Evolutionary conservation across 2,797 vertebrate genomes (phyloP), one percentile per base, ranked within the genome.

Genomic region (Dermochelys coriacea): DNA sequence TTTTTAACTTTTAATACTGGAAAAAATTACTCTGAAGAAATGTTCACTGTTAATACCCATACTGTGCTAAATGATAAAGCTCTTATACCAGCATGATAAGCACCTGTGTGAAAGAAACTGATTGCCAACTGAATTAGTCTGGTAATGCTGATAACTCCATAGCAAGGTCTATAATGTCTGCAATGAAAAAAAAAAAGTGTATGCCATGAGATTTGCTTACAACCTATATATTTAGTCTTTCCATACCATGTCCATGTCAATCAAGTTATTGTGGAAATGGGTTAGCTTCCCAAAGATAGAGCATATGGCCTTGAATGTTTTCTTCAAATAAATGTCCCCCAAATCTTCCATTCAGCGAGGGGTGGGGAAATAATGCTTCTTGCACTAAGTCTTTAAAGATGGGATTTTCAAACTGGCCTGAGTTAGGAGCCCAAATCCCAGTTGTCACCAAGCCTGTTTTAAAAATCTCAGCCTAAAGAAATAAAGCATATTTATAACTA

Each of bases 31-130:
- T 96, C 51, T 80, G 57, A 95, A 84, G 51, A 80, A 47, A 86
- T 90, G 71, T 87, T 95, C 79, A 52, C 19, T 96, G 61, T 95
- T 97, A 97, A 97, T 93, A 93, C 45, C 10, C 51, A 6, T 45
- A 91, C 89, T 89, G 49, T 88, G 84, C 41, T 50, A 89, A 94
- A 82, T 84, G 84, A 88, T 96, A 95, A 91, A 89, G 87, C 94
- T 97, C 89, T 87, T 94, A 91, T 81, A 61, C 45, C 71, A 88
- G 37, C 84, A 93, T 86, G 98, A 98, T 98, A 97, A 98, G 87
- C 89, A 96, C 31, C 57, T 94, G 83, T 82, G 31, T 27, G 74
- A 93, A 93, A 96, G 86, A 92, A 90, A 80, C 8, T 87, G 71
- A 83, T 94, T 96, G 91, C 78, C 85, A 19, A 3, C 78, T 84